These are phyloP conservation scores for Syrrhaptes paradoxus DNA, from an alignment of 2,113 vertebrate species.

Conservation along the genomic window DNA sequence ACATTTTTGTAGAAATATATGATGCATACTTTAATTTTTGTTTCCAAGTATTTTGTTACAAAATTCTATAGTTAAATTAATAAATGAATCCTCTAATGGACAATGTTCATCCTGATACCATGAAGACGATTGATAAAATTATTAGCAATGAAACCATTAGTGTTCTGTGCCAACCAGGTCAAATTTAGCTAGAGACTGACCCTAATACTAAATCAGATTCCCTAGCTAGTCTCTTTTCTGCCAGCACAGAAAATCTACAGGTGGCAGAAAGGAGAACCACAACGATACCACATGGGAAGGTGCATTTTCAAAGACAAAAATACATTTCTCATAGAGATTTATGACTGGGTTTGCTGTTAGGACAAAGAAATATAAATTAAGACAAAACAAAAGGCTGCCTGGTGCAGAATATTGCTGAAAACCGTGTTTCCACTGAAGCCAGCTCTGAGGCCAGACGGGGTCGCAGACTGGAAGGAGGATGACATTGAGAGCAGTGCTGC, in stretches of 20 bases:
- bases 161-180: background rate
- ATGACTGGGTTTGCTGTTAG: background rate
- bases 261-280: background rate
- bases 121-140: background rate
- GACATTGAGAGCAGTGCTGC: background rate
- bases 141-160: background rate
- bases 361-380: background rate
- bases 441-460: background rate
- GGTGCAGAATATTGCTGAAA: background rate
- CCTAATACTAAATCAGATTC: conserved; percentile 33
- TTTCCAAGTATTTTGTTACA: background rate
- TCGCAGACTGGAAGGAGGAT: background rate
- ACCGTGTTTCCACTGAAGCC: background rate
- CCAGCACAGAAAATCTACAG: background rate
- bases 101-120: background rate
- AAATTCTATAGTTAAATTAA: background rate
- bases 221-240: background rate
- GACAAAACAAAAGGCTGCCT: background rate
- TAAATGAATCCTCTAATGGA: background rate
- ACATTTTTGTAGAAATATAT: background rate
- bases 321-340: background rate
- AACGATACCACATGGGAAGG: background rate
- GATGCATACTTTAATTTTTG: background rate
- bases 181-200: background rate
- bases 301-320: background rate